Evolutionary conservation across 2,888 invertebrate genomes (phyloP).

Genomic region (Scrobipalpa atriplicella): DNA sequence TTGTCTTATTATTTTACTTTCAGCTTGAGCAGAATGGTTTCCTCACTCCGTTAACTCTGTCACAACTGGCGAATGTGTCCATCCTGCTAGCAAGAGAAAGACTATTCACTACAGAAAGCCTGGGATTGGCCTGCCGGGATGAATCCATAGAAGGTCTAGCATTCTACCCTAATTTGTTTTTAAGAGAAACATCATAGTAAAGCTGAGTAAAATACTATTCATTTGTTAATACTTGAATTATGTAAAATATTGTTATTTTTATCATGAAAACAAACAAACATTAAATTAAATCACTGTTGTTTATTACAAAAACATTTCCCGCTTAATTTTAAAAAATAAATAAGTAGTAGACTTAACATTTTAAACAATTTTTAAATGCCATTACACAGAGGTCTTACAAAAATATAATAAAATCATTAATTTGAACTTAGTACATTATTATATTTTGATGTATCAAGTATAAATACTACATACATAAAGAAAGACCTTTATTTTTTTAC

Average conservation of each 20-base stretch:
- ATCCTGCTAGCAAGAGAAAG: slow-evolving; percentile 95
- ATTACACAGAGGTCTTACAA: too few relatives aligned
- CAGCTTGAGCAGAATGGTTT: slow-evolving; percentile 87
- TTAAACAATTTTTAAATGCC: too few relatives aligned
- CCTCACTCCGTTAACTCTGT: slow-evolving; percentile 93
- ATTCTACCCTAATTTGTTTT: slow-evolving; percentile 96
- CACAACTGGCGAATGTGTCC: slow-evolving; percentile 92
- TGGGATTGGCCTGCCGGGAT: slow-evolving; percentile 95
- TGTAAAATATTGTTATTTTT: not conserved
- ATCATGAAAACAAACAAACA: not conserved
- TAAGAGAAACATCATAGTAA: slow-evolving; percentile 66
- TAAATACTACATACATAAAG: too few relatives aligned
- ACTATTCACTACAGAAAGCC: slow-evolving; percentile 92
- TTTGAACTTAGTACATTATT: too few relatives aligned
- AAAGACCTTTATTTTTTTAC: too few relatives aligned
- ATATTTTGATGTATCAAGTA: too few relatives aligned
- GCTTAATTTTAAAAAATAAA: not conserved
- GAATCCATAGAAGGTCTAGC: slow-evolving; percentile 97
- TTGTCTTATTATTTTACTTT: slow-evolving; percentile 39
- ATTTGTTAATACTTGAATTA: not conserved
- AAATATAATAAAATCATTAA: too few relatives aligned
- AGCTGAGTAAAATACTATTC: slow-evolving; percentile 3
- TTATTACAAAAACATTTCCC: not conserved
- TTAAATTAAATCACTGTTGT: not conserved
- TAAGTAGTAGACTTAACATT: not conserved